A percentile compares a stretch with the other conserved stretches of the same genome.
Evolutionary conservation across 2,113 vertebrate genomes (phyloP).

Genomic region (Numida meleagris): DNA sequence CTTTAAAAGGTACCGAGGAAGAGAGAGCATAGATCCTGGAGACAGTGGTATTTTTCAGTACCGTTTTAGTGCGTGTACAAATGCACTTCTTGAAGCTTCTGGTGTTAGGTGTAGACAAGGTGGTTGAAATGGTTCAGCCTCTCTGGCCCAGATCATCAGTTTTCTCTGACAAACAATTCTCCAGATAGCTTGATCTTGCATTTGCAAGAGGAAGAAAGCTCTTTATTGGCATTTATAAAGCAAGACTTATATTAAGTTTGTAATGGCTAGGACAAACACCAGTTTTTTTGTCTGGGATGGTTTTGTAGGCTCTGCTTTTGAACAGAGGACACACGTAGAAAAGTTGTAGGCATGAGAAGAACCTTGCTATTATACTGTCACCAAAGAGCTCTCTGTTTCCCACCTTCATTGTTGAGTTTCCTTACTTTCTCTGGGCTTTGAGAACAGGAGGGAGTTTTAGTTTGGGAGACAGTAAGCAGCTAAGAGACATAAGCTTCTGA

Average conservation of each 20-base stretch:
- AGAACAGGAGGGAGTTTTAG: background rate
- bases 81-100: background rate
- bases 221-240: background rate
- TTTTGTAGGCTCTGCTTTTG: background rate
- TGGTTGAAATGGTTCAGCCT: background rate
- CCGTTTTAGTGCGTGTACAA: background rate
- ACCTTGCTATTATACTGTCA: background rate
- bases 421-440: background rate
- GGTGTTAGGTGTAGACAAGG: background rate
- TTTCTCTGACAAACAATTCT: background rate
- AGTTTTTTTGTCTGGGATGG: background rate
- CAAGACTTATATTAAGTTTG: no score
- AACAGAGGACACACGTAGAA: background rate
- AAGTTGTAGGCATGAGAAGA: background rate
- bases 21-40: background rate
- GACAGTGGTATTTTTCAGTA: background rate
- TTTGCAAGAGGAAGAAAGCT: background rate
- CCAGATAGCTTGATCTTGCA: background rate
- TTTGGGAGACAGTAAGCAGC: background rate
- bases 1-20: background rate
- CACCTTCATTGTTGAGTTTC: background rate
- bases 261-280: background rate
- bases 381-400: background rate
- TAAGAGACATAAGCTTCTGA: background rate
- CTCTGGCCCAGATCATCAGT: background rate